Conservation (phyloP, 2,797 vertebrate species). For the Microhierax caerulescens region DNA sequence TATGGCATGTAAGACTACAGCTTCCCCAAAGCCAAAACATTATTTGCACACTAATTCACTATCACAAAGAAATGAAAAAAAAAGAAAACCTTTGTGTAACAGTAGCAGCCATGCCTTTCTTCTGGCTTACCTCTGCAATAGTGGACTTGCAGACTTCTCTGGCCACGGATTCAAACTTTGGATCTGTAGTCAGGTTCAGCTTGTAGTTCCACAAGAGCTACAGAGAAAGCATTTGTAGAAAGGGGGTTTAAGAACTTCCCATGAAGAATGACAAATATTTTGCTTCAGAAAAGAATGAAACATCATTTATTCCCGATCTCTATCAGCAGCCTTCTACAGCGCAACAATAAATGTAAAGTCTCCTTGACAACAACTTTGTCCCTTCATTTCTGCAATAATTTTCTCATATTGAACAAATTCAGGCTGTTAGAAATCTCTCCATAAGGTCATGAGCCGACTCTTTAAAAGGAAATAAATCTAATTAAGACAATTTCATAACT, state of each 20-base stretch:
- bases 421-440: background rate
- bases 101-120: background rate
- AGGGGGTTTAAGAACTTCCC: background rate
- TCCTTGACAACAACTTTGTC: slow-evolving; percentile 1
- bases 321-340: background rate
- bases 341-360: background rate
- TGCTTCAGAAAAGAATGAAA: background rate
- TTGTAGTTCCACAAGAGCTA: slow-evolving; percentile 97
- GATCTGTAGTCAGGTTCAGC: slow-evolving; percentile 90
- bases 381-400: background rate
- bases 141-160: slow-evolving; percentile 92
- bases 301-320: background rate
- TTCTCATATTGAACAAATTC: background rate
- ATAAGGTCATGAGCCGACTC: background rate
- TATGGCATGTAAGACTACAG: background rate
- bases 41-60: background rate
- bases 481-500: background rate
- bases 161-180: slow-evolving; percentile 93
- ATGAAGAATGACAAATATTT: background rate
- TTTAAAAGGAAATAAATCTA: background rate
- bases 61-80: background rate
- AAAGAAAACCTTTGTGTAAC: background rate
- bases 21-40: background rate
- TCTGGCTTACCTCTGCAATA: slow-evolving; percentile 82
- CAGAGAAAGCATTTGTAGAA: background rate